Conservation (phyloP, 2,113 vertebrate genomes). For the Candoia aspera region DNA sequence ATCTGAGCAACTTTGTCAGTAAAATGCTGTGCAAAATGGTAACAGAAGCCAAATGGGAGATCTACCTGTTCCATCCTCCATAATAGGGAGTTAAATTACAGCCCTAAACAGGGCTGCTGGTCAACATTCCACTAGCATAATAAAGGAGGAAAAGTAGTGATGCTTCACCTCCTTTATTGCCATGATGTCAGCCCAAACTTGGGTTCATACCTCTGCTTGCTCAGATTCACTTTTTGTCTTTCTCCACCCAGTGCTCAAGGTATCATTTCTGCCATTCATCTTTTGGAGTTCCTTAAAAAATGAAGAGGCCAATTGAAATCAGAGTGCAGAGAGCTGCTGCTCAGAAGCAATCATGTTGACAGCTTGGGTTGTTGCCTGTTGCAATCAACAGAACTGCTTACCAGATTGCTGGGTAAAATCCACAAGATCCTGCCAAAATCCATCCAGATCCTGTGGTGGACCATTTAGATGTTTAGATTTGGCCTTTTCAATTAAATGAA, state of each 20-base stretch:
- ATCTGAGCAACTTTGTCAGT: background rate
- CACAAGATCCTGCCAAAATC: background rate
- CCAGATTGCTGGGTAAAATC: background rate
- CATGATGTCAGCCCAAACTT: background rate
- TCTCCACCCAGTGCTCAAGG: background rate
- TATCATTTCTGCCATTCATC: background rate
- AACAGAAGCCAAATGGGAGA: background rate
- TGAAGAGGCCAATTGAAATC: background rate
- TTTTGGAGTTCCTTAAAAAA: background rate
- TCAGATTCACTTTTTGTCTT: background rate
- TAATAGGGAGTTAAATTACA: background rate
- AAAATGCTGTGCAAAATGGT: background rate
- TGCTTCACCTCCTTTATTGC: background rate
- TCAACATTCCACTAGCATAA: background rate
- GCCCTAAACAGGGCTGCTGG: background rate
- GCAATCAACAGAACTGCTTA: background rate
- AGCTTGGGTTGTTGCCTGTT: background rate
- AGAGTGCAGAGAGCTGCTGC: background rate
- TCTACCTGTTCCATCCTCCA: background rate
- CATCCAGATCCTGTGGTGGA: background rate
- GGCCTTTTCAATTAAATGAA: background rate
- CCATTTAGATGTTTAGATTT: conserved; percentile 2
- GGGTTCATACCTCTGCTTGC: background rate
- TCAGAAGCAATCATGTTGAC: background rate
- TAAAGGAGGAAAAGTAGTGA: background rate